phyloP scores from a whole-genome alignment of 2,888 invertebrate genomes.

The Aporophyla lueneburgensis region DNA sequence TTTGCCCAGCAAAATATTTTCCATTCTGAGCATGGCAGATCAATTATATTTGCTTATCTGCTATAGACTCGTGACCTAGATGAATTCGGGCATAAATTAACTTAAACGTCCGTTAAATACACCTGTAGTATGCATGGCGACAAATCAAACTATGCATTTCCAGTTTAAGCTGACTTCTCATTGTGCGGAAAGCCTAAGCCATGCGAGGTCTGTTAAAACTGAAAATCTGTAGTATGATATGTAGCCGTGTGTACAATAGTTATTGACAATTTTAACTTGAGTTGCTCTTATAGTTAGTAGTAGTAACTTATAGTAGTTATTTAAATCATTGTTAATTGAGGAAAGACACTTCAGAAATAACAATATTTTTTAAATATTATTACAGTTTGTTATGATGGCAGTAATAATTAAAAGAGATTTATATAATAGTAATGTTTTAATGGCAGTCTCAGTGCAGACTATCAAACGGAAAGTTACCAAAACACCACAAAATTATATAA shows the following conservation, averaged over 20 bases:
- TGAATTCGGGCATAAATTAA: background rate
- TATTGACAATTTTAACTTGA: conserved; percentile 2
- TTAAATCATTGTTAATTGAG: background rate
- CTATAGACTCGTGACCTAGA: conserved; percentile 19
- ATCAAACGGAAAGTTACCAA: conserved; percentile 8
- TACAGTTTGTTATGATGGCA: background rate
- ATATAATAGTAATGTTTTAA: background rate
- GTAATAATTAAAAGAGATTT: conserved; percentile 1
- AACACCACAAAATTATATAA: conserved; percentile 25
- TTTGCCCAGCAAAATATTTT: conserved; percentile 14
- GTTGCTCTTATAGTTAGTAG: background rate
- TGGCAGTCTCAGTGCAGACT: background rate
- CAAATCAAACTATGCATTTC: too few relatives aligned
- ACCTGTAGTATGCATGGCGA: background rate
- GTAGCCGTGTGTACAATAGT: background rate
- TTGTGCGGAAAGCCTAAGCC: too few relatives aligned
- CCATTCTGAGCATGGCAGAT: conserved; percentile 5
- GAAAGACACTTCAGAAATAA: background rate
- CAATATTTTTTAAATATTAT: background rate
- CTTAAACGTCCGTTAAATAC: background rate
- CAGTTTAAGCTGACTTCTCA: too few relatives aligned
- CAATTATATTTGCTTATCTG: background rate
- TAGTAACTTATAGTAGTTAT: background rate
- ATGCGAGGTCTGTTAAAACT: too few relatives aligned
- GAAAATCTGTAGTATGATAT: too few relatives aligned